phyloP scores from a whole-genome alignment of 2,113 vertebrate species.

The Struthio camelus region DNA sequence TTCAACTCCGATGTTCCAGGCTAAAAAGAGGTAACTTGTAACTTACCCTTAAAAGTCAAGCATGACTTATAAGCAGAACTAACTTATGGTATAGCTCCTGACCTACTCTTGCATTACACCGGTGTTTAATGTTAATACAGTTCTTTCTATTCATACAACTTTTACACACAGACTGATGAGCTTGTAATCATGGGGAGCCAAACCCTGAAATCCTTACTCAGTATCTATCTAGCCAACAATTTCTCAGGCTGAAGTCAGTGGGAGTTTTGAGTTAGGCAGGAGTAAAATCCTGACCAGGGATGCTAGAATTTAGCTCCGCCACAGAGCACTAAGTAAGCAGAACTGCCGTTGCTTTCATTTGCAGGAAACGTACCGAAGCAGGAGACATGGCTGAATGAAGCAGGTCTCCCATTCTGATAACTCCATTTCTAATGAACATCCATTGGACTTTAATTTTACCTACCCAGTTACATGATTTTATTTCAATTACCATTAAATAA shows the following conservation, averaged over 20 bases:
- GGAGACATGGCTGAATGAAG: neutral
- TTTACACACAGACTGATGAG: neutral
- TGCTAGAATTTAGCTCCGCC: neutral
- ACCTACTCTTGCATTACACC: neutral
- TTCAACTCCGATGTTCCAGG: neutral
- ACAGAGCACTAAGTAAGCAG: accelerated
- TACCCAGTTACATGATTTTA: neutral
- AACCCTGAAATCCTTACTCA: neutral
- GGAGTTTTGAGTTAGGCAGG: neutral
- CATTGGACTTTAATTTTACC: neutral
- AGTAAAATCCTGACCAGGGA: neutral
- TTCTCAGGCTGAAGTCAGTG: neutral
- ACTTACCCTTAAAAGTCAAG: neutral
- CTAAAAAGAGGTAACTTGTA: neutral
- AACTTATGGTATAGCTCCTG: neutral
- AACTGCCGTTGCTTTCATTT: neutral
- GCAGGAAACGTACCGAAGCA: neutral
- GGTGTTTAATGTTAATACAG: neutral
- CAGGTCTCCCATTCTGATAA: neutral
- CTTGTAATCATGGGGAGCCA: neutral
- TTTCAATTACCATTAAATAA: neutral
- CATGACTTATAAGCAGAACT: neutral
- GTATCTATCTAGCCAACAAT: neutral
- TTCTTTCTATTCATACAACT: neutral
- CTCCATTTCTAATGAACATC: neutral